A percentile compares a stretch with the other conserved stretches of the same genome.
Evolutionary conservation across 2,113 vertebrate genomes (phyloP).

Genomic region (Electrona antarctica): DNA sequence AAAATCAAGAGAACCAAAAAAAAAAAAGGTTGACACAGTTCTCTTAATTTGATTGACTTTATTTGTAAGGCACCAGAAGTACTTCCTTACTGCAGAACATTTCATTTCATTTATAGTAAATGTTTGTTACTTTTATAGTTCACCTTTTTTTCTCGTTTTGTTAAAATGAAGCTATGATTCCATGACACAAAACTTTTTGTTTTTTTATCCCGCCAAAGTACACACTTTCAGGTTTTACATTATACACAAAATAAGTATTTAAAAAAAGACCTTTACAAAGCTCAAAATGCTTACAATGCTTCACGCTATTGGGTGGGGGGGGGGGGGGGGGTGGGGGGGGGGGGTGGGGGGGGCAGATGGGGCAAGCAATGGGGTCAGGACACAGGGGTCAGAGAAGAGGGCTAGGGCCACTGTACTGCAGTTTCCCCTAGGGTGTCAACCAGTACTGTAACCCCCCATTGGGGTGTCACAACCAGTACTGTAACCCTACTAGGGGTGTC

Average conservation of each 20-base stretch:
- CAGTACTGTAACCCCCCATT: no score
- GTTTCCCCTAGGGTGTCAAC: conserved; percentile 21
- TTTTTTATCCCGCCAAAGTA: conserved; percentile 70
- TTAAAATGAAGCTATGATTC: conserved; percentile 77
- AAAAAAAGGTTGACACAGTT: neutral
- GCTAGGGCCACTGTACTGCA: conserved; percentile 51
- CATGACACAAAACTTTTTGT: conserved; percentile 72
- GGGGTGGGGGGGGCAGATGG: neutral
- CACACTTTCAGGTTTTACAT: conserved; percentile 79
- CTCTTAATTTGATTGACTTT: conserved; percentile 77
- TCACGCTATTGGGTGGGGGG: conserved; percentile 57
- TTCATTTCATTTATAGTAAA: conserved; percentile 79
- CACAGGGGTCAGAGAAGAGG: neutral
- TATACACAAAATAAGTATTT: conserved; percentile 81
- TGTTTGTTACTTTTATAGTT: conserved; percentile 66
- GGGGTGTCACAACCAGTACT: no score
- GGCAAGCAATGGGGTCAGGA: neutral
- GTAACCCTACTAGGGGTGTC: no score
- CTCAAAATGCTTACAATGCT: conserved; percentile 77
- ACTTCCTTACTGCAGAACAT: conserved; percentile 82
- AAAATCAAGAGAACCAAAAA: neutral
- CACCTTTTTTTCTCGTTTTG: conserved; percentile 45
- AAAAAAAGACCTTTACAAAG: conserved; percentile 79
- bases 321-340: no score
- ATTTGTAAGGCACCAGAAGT: conserved; percentile 84